These are phyloP conservation scores for Euspilapteryx auroguttella DNA, from an alignment of 2,888 invertebrate species.

Conservation along the genomic window DNA sequence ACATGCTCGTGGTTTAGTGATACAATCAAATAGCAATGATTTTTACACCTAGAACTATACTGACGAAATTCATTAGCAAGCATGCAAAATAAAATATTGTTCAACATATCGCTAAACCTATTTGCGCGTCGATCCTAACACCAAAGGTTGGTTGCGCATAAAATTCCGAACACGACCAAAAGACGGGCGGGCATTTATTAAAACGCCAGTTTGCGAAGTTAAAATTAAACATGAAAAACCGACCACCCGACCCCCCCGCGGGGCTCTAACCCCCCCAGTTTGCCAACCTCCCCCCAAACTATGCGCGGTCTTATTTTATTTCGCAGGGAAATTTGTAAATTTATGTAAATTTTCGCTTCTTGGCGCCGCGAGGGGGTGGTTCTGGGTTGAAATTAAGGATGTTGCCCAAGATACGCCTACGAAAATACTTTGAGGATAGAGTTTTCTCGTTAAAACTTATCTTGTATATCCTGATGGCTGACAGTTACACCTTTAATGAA, in stretches of 20 bases:
- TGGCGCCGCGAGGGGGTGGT: slow-evolving; percentile 14
- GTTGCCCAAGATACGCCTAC: slow-evolving; percentile 9
- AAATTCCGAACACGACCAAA: slow-evolving; percentile 35
- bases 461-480: background rate
- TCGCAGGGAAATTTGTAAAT: slow-evolving; percentile 54
- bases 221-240: slow-evolving; percentile 62
- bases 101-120: too few species aligned
- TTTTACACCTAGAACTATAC: too few species aligned
- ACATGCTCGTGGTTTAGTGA: too few species aligned
- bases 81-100: too few species aligned
- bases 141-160: slow-evolving; percentile 38
- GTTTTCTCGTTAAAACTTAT: slow-evolving; percentile 6
- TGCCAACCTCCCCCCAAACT: slow-evolving; percentile 16
- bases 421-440: slow-evolving; percentile 3
- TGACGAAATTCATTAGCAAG: too few species aligned
- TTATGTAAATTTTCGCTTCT: slow-evolving; percentile 60
- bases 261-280: slow-evolving; percentile 5
- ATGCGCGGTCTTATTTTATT: slow-evolving; percentile 42
- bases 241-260: slow-evolving; percentile 14
- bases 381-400: slow-evolving; percentile 13
- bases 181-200: slow-evolving; percentile 53
- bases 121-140: too few species aligned
- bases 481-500: too few species aligned
- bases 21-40: too few species aligned
- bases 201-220: slow-evolving; percentile 54